These are phyloP conservation scores for Lucinisca nassula DNA, from an alignment of 2,888 invertebrate genomes.

Conservation along the genomic window DNA sequence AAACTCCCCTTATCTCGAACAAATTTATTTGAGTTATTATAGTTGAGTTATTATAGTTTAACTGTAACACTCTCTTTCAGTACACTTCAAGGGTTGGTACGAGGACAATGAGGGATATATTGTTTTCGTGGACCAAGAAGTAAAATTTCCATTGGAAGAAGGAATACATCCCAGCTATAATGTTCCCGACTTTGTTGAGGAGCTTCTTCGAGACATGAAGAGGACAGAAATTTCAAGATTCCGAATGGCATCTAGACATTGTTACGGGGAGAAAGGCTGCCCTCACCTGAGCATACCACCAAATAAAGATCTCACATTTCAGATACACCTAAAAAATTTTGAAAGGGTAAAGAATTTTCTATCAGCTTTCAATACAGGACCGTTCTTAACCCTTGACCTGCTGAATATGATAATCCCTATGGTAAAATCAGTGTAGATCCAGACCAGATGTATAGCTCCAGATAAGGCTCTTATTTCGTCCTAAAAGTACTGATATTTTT, in stretches of 20 bases:
- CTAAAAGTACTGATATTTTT: too few relatives aligned
- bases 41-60: too few relatives aligned
- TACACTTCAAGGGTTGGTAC: conserved; percentile 92
- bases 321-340: conserved; percentile 94
- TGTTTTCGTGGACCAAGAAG: conserved; percentile 94
- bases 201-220: conserved; percentile 90
- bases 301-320: conserved; percentile 91
- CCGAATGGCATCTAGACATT: conserved; percentile 92
- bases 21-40: too few relatives aligned
- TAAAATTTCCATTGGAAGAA: conserved; percentile 95
- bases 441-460: too few relatives aligned
- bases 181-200: conserved; percentile 53
- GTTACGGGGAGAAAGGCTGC: conserved; percentile 93
- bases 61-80: too few relatives aligned
- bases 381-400: too few relatives aligned
- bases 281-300: conserved; percentile 93
- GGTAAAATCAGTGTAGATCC: too few relatives aligned
- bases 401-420: too few relatives aligned
- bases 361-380: too few relatives aligned
- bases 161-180: conserved; percentile 90
- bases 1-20: too few relatives aligned
- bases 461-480: too few relatives aligned
- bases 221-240: conserved; percentile 92
- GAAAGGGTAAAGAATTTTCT: too few relatives aligned
- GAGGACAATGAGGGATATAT: conserved; percentile 88